Base-by-base conservation (phyloP, 2,113 vertebrate species). In the Cryptotis parvus region DNA sequence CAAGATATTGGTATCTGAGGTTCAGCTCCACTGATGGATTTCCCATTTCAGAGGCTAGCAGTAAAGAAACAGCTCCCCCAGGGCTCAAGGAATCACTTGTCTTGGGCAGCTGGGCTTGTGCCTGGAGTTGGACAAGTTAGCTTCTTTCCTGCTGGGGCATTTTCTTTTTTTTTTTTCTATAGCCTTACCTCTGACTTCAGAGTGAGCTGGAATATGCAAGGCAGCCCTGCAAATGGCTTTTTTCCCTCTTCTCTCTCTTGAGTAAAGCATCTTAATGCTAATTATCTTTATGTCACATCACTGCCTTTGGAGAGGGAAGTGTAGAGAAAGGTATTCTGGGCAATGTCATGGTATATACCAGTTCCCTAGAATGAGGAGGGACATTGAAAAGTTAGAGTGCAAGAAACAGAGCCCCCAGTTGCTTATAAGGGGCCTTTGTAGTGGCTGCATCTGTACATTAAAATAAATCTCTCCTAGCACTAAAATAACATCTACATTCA, bases 401-500 rank as follows among this genome's bases (percentile, higher is more conserved):
- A 73, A 66, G 84, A 55, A 76, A 52, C 33, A 15, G 65, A 94
- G 68, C 75, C 84, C 91, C 68, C 65, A 14, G 84, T 37, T 63
- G 89, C 75, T 95, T 88, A 92, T 94, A 96, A 96, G 82, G 70
- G 86, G 92, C 82, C 89, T 91, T 93, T 94, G 92, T 96, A 96
- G 92, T 93, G 89, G 92, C 81, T 95, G 78, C 84, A 92, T 93
- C 86, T 95, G 94, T 92, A 88, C 90, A 93, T 93, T 94, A 95
- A 93, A 95, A 96, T 95, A 94, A 97, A 93, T 91, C 93, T 96
- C 96, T 91, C 77, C 75, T 66, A 90, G 91, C n/a, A 65, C 93
- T 96, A 92, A 92, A 96, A 95, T 86, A 96, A 95, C 94, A 95
- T 95, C 82, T 95, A 91, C 82, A 89, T 94, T 96, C 95, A 92